Percentiles rank a stretch among this genome's conserved stretches.
phyloP scores from a whole-genome alignment of 2,113 vertebrate species.

The Boleophthalmus pectinirostris region DNA sequence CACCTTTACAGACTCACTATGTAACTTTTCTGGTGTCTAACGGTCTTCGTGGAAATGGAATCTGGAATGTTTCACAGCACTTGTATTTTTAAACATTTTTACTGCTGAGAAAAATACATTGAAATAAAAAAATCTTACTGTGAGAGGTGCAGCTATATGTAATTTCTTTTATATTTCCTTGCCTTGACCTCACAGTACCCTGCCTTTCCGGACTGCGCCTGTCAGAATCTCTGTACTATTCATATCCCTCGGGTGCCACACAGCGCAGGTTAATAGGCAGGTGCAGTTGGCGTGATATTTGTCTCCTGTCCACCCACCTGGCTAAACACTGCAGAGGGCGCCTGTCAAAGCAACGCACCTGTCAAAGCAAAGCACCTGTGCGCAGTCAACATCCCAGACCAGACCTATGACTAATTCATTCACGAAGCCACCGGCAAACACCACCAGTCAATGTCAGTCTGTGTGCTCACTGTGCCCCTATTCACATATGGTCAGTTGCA shows the following conservation, averaged over 20 bases:
- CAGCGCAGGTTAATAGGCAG: constrained; percentile 20
- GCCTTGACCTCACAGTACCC: background rate
- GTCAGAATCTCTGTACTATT: constrained; percentile 36
- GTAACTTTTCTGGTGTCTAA: too few relatives aligned
- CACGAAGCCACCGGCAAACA: constrained; percentile 27
- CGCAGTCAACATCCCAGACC: constrained; percentile 49
- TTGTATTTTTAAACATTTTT: too few relatives aligned
- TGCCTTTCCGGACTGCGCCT: constrained; percentile 8
- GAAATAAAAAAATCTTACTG: too few relatives aligned
- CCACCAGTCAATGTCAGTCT: constrained; percentile 25
- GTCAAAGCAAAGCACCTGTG: constrained; percentile 62
- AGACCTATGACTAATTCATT: constrained; percentile 40
- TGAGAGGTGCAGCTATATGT: too few relatives aligned
- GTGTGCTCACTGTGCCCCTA: constrained; percentile 28
- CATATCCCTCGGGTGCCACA: constrained; percentile 32
- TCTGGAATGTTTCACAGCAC: too few relatives aligned
- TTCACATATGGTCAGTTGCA: constrained; percentile 43
- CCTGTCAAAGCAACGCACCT: constrained; percentile 54
- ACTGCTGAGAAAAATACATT: too few relatives aligned
- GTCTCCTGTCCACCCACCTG: constrained; percentile 47
- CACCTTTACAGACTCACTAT: too few relatives aligned
- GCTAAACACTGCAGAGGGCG: constrained; percentile 42
- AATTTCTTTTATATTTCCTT: too few relatives aligned
- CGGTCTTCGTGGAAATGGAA: too few relatives aligned
- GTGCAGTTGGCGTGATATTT: constrained; percentile 27